These are phyloP conservation scores for Dreissena rostriformis DNA, from an alignment of 1,140 invertebrate genomes.

Conservation along the genomic window DNA sequence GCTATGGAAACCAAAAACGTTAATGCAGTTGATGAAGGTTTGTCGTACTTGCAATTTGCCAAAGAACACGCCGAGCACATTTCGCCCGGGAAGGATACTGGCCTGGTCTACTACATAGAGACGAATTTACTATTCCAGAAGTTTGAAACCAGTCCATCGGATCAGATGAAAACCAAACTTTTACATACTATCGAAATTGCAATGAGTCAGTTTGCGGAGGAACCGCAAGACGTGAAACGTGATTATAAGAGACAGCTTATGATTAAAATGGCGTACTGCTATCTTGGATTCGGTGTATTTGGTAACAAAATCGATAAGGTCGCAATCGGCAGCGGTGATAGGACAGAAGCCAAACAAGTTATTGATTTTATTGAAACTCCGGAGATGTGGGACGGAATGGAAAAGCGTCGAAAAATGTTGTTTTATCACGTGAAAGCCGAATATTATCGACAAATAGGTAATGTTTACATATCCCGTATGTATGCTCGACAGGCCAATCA, in stretches of 20 bases:
- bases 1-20: slow-evolving; percentile 8
- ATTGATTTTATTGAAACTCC: slow-evolving; percentile 20
- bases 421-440: slow-evolving; percentile 31
- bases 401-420: slow-evolving; percentile 39
- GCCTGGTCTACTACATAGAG: slow-evolving; percentile 53
- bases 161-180: slow-evolving; percentile 21
- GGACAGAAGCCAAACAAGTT: slow-evolving; percentile 3
- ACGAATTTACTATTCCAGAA: slow-evolving; percentile 35
- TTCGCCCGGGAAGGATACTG: slow-evolving; percentile 34
- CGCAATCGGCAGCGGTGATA: background rate
- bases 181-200: slow-evolving; percentile 28
- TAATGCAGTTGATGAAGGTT: slow-evolving; percentile 16
- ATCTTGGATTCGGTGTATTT: slow-evolving; percentile 44
- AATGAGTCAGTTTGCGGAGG: slow-evolving; percentile 35
- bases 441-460: slow-evolving; percentile 17
- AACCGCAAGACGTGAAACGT: slow-evolving; percentile 20
- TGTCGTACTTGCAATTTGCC: slow-evolving; percentile 29
- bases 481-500: slow-evolving; percentile 35
- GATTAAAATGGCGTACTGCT: slow-evolving; percentile 46
- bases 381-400: slow-evolving; percentile 32
- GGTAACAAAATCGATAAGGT: slow-evolving; percentile 25
- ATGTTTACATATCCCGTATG: slow-evolving; percentile 11
- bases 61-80: slow-evolving; percentile 44
- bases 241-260: slow-evolving; percentile 42
- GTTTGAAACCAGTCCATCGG: slow-evolving; percentile 30